These are phyloP conservation scores for Paedocypris micromegethes DNA, from an alignment of 2,797 vertebrate genomes.

Conservation along the genomic window DNA sequence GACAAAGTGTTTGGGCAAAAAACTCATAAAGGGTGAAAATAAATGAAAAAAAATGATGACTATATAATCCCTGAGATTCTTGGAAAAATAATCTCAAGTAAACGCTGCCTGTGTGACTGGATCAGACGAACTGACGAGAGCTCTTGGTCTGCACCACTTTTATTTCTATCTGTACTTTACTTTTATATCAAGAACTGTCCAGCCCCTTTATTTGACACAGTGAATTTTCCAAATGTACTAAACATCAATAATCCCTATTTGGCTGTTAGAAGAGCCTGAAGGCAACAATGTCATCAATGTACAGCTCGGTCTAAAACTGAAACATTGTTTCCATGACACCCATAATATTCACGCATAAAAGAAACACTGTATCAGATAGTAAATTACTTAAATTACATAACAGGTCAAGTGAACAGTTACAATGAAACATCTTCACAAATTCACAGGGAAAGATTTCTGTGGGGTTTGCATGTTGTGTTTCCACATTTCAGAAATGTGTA, in stretches of 20 bases:
- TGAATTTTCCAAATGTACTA: slow-evolving; percentile 41
- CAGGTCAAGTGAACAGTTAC: no score
- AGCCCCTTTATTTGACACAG: slow-evolving; percentile 42
- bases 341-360: no score
- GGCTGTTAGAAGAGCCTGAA: slow-evolving; percentile 24
- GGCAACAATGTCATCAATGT: slow-evolving; percentile 20
- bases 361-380: no score
- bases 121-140: slow-evolving; percentile 35
- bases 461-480: no score
- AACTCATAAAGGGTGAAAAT: neutral
- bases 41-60: neutral
- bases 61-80: no score
- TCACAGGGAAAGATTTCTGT: no score
- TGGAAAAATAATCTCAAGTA: neutral
- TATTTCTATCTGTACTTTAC: slow-evolving; percentile 36
- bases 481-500: no score
- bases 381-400: no score
- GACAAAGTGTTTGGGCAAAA: neutral
- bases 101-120: slow-evolving; percentile 34
- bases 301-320: slow-evolving; percentile 2
- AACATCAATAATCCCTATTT: slow-evolving; percentile 56
- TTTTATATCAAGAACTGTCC: slow-evolving; percentile 3
- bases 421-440: no score
- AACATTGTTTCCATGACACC: no score
- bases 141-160: slow-evolving; percentile 38